phyloP scores from a whole-genome alignment of 2,797 vertebrate species.

The Monodelphis domestica region DNA sequence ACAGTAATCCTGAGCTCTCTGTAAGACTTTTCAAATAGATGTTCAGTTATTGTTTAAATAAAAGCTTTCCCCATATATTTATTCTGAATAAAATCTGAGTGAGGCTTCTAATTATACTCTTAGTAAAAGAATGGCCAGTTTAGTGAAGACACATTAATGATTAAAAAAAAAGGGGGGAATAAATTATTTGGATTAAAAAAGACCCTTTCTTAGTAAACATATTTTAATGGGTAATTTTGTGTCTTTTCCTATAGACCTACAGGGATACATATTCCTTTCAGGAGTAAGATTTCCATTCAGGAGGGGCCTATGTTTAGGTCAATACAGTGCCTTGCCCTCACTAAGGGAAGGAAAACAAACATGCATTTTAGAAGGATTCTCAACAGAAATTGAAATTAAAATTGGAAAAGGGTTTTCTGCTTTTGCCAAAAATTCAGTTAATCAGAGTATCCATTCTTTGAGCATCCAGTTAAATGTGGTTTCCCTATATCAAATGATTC shows the following conservation, averaged over 20 bases:
- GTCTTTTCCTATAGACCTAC: not conserved
- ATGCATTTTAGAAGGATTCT: conserved; percentile 42
- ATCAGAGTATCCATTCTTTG: not conserved
- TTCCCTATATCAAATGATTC: conserved; percentile 23
- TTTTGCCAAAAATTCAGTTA: conserved; percentile 20
- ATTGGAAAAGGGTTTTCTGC: conserved; percentile 36
- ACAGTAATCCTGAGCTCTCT: not conserved
- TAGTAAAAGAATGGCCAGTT: not conserved
- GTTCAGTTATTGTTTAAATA: no score
- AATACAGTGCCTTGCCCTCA: conserved; percentile 16
- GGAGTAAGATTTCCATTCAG: not conserved
- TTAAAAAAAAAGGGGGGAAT: not conserved
- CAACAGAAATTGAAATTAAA: conserved; percentile 32
- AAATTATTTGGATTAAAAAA: not conserved
- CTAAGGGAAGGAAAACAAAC: conserved; percentile 47
- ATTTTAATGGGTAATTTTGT: not conserved
- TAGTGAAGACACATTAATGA: not conserved
- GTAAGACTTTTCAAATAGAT: conserved; percentile 32
- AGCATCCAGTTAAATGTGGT: conserved; percentile 51
- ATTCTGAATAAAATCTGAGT: no score
- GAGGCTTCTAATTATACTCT: not conserved
- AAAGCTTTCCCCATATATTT: no score
- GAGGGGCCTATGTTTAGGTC: not conserved
- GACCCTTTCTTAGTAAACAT: not conserved
- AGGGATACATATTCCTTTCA: not conserved